Base-by-base conservation (phyloP, 2,888 invertebrate species). In the Odontothrips loti region DNA sequence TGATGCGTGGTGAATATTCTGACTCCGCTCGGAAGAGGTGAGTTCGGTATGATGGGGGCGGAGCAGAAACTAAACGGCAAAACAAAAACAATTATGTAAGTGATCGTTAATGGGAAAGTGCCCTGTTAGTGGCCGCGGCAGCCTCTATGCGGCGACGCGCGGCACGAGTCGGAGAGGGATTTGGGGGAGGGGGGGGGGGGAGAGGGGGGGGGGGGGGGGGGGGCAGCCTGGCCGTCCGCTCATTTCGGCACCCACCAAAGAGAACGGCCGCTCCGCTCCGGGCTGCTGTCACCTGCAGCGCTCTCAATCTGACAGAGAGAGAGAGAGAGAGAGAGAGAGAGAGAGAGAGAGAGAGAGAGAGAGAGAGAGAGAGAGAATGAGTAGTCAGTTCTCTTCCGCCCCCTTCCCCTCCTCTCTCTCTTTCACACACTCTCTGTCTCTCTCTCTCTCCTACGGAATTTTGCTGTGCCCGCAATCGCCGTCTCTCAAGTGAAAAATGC, bases 31-130 rank as follows among this genome's bases (percentile, higher is more conserved):
- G 34, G 34, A 43, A 43, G 34, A 4, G 34, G 23, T 27, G 68
- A 75, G 20, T 11, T 15, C n/a, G n/a, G n/a, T n/a, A n/a, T n/a
- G n/a, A n/a, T n/a, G n/a, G n/a, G n/a, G n/a, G n/a, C n/a, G n/a
- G n/a, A 15, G 20, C 58, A 58, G 20, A 58, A 58, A 27, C 68
- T 4, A 6, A 6, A 75, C 27, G n/a, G 68, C 23, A 12, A 27
- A 75, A 75, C 23, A 75, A n/a, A 75, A 27, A 75, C 68, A 75
- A 75, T 75, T 75, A 75, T 27, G 12, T 75, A 75, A 75, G 68
- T 75, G 68, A 75, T 75, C 68, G 68, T 75, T 75, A 75, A 75
- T 75, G 68, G 68, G 68, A 75, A 75, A 75, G 68, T 75, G 23
- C 68, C 68, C 68, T 20, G 17, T 58, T 17, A n/a, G 58, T 58